These are phyloP conservation scores for Spialia ferax DNA, from an alignment of 2,888 invertebrate genomes.

Conservation along the genomic window DNA sequence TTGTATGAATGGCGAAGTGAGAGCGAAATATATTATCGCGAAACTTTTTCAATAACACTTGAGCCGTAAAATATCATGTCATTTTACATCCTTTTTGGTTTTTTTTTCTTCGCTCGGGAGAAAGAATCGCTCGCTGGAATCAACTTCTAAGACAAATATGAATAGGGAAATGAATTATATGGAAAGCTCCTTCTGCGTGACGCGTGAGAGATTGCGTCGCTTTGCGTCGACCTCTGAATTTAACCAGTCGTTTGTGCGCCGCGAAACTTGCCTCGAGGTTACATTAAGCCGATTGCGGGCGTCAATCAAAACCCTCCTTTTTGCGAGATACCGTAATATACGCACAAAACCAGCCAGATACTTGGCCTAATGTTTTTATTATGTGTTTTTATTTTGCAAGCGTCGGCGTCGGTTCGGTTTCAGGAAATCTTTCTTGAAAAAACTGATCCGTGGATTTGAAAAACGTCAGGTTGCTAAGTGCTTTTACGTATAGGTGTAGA, in stretches of 20 bases:
- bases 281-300: conserved; percentile 85
- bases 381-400: conserved; percentile 43
- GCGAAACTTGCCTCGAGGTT: conserved; percentile 83
- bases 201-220: conserved; percentile 84
- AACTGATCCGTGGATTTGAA: not conserved
- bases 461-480: not conserved
- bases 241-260: conserved; percentile 82
- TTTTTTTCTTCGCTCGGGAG: conserved; percentile 49
- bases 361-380: conserved; percentile 60
- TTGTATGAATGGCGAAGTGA: conserved; percentile 63
- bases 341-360: conserved; percentile 58
- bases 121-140: conserved; percentile 59
- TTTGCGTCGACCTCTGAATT: conserved; percentile 84
- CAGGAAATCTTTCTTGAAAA: conserved; percentile 14
- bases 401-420: conserved; percentile 6
- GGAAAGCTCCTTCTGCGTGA: conserved; percentile 81
- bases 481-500: not conserved
- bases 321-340: conserved; percentile 70
- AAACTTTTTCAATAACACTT: conserved; percentile 69
- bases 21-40: conserved; percentile 59
- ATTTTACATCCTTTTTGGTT: conserved; percentile 60
- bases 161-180: conserved; percentile 85
- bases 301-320: conserved; percentile 84
- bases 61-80: conserved; percentile 62
- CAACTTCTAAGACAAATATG: conserved; percentile 84